Conservation (phyloP, 2,888 invertebrate species). For the Drosophila trichaetosa region DNA sequence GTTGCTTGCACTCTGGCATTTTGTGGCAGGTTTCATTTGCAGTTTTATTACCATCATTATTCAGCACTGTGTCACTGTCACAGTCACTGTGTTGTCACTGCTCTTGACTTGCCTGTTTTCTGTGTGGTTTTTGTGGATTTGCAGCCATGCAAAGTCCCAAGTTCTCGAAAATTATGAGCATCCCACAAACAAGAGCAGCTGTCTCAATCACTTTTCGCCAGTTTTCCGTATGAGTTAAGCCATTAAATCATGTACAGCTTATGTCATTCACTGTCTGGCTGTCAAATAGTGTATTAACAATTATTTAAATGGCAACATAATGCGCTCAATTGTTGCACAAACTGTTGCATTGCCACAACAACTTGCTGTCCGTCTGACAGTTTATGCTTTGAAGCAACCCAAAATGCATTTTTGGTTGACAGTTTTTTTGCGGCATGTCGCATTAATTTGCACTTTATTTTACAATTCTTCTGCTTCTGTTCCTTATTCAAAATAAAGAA, state of each 20-base stretch:
- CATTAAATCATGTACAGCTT: constrained; percentile 31
- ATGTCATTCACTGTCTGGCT: constrained; percentile 13
- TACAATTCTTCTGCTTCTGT: no score
- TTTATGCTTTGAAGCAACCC: neutral
- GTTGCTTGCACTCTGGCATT: constrained; percentile 52
- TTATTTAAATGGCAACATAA: constrained; percentile 4
- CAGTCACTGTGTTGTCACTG: constrained; percentile 35
- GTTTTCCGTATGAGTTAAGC: constrained; percentile 12
- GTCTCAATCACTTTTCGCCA: constrained; percentile 26
- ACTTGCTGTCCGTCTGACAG: neutral
- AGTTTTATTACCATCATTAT: constrained; percentile 70
- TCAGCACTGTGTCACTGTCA: constrained; percentile 34
- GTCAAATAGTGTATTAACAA: constrained; percentile 5
- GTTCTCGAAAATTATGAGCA: neutral
- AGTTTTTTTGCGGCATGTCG: neutral
- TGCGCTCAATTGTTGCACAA: constrained; percentile 13
- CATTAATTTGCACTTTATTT: neutral
- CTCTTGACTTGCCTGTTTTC: constrained; percentile 39
- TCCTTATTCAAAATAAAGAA: no score
- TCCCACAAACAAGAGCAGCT: constrained; percentile 20
- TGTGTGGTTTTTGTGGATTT: constrained; percentile 34
- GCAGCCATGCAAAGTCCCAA: constrained; percentile 11
- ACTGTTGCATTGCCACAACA: neutral
- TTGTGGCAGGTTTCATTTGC: constrained; percentile 52
- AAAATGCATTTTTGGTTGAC: constrained; percentile 8